phyloP scores from a whole-genome alignment of 1,140 invertebrate genomes.

The Polypedilum pembai region DNA sequence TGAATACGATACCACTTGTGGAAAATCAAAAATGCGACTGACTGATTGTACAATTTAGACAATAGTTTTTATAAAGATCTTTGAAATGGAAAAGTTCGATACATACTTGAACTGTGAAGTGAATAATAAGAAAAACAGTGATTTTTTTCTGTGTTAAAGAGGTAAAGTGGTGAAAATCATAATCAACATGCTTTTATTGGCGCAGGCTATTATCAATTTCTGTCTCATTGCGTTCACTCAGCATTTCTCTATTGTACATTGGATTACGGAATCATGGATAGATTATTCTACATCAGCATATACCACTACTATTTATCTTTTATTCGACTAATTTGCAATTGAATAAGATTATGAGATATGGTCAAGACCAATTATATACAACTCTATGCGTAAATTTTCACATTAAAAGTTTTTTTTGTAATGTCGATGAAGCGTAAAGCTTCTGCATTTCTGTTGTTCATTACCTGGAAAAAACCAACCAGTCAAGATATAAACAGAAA shows the following conservation, averaged over 20 bases:
- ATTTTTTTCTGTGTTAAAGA: conserved; percentile 1
- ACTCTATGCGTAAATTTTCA: neutral
- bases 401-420: neutral
- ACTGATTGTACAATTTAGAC: neutral
- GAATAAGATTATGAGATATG: conserved; percentile 8
- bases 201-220: neutral
- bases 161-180: neutral
- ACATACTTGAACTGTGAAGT: neutral
- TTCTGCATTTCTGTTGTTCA: neutral
- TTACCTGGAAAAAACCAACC: neutral
- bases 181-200: neutral
- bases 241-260: neutral
- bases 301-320: neutral
- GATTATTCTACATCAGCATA: neutral
- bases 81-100: too few species aligned
- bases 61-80: conserved; percentile 24
- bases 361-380: neutral
- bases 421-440: neutral
- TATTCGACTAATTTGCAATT: neutral
- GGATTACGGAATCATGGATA: neutral
- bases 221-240: neutral
- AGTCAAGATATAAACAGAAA: too few species aligned
- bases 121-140: neutral
- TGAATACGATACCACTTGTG: neutral
- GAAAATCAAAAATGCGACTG: neutral